A percentile compares a stretch with the other conserved stretches of the same genome.
Conservation (phyloP, 2,113 vertebrate genomes). For the Rhabdornis inornatus region DNA sequence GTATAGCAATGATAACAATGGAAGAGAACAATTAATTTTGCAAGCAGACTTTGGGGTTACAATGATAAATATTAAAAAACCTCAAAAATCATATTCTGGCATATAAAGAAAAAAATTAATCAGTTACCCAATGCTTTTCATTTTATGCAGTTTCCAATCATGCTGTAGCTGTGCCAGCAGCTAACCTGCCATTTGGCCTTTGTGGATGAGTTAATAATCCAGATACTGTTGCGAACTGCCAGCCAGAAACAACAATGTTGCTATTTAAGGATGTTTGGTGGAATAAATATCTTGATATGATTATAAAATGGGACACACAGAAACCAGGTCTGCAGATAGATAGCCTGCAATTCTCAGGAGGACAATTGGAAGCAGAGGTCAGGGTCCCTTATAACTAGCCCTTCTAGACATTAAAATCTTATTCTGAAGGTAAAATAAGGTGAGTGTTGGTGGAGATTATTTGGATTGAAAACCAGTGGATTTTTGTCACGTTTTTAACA, state of each 20-base stretch:
- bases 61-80: background rate
- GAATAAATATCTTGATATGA: background rate
- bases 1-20: background rate
- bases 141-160: background rate
- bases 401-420: background rate
- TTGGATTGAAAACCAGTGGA: background rate
- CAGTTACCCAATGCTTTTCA: background rate
- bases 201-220: background rate
- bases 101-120: background rate
- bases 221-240: background rate
- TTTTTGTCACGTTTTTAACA: background rate
- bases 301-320: background rate
- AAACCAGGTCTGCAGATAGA: background rate
- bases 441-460: background rate
- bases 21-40: background rate
- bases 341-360: background rate
- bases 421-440: background rate
- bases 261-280: background rate
- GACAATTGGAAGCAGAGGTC: background rate
- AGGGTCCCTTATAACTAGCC: background rate
- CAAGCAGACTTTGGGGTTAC: background rate
- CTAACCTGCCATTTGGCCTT: background rate
- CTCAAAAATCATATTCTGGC: background rate
- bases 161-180: background rate
- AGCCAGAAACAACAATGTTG: background rate